phyloP scores from a whole-genome alignment of 2,797 vertebrate genomes.

The Pagetopsis macropterus region DNA sequence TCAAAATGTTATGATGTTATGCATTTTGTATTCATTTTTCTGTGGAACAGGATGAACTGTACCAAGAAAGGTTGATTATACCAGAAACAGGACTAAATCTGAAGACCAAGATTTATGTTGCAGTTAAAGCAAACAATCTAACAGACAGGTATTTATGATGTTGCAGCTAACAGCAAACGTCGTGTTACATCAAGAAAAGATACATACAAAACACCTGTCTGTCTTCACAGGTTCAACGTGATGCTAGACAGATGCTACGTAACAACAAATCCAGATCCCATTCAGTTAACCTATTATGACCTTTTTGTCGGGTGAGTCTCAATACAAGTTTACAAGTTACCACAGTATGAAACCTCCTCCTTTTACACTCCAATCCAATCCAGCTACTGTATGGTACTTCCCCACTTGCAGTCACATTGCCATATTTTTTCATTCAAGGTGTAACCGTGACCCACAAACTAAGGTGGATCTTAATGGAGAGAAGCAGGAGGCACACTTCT shows the following conservation, averaged over 20 bases:
- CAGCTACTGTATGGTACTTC: neutral
- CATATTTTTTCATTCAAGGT: constrained; percentile 57
- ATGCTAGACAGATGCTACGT: constrained; percentile 81
- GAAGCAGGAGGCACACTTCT: constrained; percentile 66
- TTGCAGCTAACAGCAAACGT: neutral
- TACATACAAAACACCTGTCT: constrained; percentile 14
- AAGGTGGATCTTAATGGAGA: constrained; percentile 64
- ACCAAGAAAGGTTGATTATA: constrained; percentile 46
- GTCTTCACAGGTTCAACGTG: constrained; percentile 75
- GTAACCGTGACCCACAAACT: constrained; percentile 71
- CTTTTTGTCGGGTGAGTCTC: constrained; percentile 82
- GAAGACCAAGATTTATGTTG: constrained; percentile 83
- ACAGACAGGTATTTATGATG: constrained; percentile 70
- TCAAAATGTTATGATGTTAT: neutral
- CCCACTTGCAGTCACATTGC: neutral
- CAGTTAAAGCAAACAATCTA: constrained; percentile 79
- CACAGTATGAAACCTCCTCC: neutral
- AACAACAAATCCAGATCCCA: constrained; percentile 59
- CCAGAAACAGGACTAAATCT: constrained; percentile 76
- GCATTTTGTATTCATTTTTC: constrained; percentile 14
- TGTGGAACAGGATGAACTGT: constrained; percentile 59
- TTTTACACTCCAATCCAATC: constrained; percentile 3
- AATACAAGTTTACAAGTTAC: neutral
- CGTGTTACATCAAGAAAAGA: neutral
- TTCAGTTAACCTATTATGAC: constrained; percentile 54